Percentiles rank a stretch among this genome's conserved stretches.
These are phyloP conservation scores for Gasteruption jaculator DNA, from an alignment of 2,888 invertebrate species.

Conservation along the genomic window DNA sequence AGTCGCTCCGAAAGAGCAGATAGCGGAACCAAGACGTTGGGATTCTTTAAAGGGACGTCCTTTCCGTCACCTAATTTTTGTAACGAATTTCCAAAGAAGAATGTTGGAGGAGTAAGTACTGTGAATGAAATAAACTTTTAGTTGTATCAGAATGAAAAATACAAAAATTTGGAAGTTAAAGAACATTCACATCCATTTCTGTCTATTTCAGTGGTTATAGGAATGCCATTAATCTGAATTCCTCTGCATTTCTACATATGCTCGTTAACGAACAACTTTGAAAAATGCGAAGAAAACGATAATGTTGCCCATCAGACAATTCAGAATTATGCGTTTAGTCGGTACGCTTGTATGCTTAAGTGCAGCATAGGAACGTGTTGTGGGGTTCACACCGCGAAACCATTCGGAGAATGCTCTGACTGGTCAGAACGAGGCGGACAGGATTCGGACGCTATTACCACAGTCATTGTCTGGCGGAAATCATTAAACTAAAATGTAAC, in stretches of 20 bases:
- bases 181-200: no score
- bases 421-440: slow-evolving; percentile 26
- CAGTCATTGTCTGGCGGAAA: slow-evolving; percentile 43
- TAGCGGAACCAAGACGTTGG: slow-evolving; percentile 37
- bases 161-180: no score
- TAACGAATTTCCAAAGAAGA: no score
- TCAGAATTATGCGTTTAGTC: slow-evolving; percentile 3
- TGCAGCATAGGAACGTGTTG: slow-evolving; percentile 30
- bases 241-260: no score
- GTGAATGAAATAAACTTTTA: no score
- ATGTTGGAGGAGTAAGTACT: no score
- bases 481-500: slow-evolving; percentile 49
- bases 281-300: background rate
- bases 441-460: slow-evolving; percentile 38
- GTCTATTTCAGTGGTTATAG: no score
- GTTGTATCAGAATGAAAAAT: no score
- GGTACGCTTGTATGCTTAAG: slow-evolving; percentile 25
- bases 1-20: slow-evolving; percentile 21
- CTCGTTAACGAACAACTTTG: background rate
- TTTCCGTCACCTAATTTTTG: no score
- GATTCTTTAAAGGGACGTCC: slow-evolving; percentile 32
- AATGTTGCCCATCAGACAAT: background rate
- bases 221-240: no score
- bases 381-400: slow-evolving; percentile 28
- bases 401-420: slow-evolving; percentile 38